These are phyloP conservation scores for Xestia c-nigrum DNA, from an alignment of 2,888 invertebrate genomes.

Conservation along the genomic window DNA sequence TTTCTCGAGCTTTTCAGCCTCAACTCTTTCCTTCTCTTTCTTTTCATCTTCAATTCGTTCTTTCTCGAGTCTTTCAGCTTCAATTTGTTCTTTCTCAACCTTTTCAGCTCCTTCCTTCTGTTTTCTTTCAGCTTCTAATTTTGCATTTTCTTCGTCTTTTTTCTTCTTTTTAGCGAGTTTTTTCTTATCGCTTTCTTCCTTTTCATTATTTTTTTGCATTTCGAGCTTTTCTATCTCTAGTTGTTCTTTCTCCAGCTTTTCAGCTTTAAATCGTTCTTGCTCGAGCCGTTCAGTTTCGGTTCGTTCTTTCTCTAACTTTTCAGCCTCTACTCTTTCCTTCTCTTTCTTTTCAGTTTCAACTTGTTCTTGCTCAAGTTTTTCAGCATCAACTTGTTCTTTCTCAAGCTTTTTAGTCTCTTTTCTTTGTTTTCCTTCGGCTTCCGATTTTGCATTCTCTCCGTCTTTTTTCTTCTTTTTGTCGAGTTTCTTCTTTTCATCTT, in stretches of 20 bases:
- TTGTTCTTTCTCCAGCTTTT: not conserved
- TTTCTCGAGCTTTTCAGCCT: not conserved
- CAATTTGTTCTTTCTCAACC: not conserved
- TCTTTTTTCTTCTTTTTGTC: not conserved
- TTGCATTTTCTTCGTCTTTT: not conserved
- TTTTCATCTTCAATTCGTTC: not conserved
- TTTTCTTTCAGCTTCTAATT: not conserved
- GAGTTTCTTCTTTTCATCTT: not conserved
- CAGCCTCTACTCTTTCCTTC: not conserved
- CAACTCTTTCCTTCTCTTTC: not conserved
- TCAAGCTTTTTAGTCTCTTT: no score
- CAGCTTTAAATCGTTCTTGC: not conserved
- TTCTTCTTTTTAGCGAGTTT: not conserved
- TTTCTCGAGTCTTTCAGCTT: not conserved
- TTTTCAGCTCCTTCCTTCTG: not conserved
- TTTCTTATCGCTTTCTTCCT: not conserved
- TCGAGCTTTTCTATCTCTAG: not conserved
- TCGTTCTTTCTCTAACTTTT: not conserved
- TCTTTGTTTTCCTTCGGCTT: not conserved
- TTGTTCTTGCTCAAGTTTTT: not conserved
- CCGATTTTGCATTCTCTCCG: not conserved
- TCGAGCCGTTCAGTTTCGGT: not conserved
- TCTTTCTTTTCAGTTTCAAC: not conserved
- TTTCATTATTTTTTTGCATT: not conserved
- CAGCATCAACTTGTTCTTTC: not conserved